Evolutionary conservation across 53 echinoderm and acorn worm species (phyloP).

Genomic region (Zoroaster sp.): DNA sequence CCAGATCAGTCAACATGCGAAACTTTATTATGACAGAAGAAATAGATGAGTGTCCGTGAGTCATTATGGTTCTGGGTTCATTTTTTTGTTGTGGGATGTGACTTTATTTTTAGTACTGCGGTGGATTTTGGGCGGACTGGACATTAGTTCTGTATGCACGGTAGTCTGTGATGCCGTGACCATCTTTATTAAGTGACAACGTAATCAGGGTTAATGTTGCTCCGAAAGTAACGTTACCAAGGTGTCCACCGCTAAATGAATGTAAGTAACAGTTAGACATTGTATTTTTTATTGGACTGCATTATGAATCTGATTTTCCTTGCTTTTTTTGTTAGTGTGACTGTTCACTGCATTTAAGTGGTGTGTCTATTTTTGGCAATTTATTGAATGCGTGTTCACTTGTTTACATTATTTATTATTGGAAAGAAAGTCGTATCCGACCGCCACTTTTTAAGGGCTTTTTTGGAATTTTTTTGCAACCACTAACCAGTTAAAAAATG

Average conservation of each 20-base stretch:
- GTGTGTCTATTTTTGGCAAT: no score
- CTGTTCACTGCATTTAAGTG: no score
- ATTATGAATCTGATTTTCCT: no score
- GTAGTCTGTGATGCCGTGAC: background rate
- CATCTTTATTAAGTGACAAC: background rate
- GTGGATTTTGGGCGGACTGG: background rate
- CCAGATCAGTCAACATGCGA: background rate
- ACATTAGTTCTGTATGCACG: background rate
- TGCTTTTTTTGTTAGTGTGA: no score
- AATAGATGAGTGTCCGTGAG: slow-evolving; percentile 26
- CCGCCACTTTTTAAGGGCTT: no score
- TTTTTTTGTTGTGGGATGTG: slow-evolving; percentile 23
- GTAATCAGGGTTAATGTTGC: background rate
- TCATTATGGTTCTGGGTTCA: slow-evolving; percentile 7
- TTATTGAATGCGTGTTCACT: no score
- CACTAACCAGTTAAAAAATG: no score
- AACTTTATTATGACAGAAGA: slow-evolving; percentile 20
- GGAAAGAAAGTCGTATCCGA: no score
- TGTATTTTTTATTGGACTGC: no score
- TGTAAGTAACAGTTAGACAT: no score
- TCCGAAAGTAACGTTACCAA: background rate
- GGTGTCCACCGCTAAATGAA: background rate
- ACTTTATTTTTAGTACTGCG: slow-evolving; percentile 4
- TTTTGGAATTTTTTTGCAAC: no score
- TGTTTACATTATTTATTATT: no score